Evolutionary conservation across 2,113 vertebrate genomes (phyloP), one percentile per base, ranked within the genome.

Genomic region (Amblyornis subalaris): DNA sequence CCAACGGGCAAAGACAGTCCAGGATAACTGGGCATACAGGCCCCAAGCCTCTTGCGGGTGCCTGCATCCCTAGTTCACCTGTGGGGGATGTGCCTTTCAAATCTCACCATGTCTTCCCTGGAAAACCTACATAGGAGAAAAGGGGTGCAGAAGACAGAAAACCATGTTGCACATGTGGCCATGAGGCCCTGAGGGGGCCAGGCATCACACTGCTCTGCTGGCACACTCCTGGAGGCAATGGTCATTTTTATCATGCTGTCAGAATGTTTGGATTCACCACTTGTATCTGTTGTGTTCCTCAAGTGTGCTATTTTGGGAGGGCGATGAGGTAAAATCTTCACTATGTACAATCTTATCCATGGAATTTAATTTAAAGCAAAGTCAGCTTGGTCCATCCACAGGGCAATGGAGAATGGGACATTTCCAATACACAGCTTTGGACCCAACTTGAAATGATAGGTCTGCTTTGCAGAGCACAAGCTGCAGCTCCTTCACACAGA

Each of bases 191-290:
- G 12, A 18, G 40, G 19, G 2, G 14, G 40, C 38, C 33, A 44
- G 64, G 35, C 20, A 47, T 28, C 65, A 15, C 0, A 0, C n/a
- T 20, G n/a, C 45, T 61, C 50, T 73, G 45, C n/a, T 7, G 4
- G n/a, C 23, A 36, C 1, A 0, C 11, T 58, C 31, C 67, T 54
- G 18, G 10, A 50, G 28, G 20, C 19, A 85, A 10, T 2, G 1
- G 22, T 15, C 31, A 10, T 48, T 55, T 79, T 74, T 48, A 17
- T 38, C 31, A 15, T 1, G 1, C 42, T 20, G 1, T 54, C 60
- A 70, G 36, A 48, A 33, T 7, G 3, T 25, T n/a, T 42, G 42
- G n/a, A 36, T 87, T 87, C 53, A 69, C 24, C 45, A 0, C 14
- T 45, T 7, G 0, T 25, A 50, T 31, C 28, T 22, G 2, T 11